Conservation (phyloP, 2,113 vertebrate genomes). For the Psophia crepitans region DNA sequence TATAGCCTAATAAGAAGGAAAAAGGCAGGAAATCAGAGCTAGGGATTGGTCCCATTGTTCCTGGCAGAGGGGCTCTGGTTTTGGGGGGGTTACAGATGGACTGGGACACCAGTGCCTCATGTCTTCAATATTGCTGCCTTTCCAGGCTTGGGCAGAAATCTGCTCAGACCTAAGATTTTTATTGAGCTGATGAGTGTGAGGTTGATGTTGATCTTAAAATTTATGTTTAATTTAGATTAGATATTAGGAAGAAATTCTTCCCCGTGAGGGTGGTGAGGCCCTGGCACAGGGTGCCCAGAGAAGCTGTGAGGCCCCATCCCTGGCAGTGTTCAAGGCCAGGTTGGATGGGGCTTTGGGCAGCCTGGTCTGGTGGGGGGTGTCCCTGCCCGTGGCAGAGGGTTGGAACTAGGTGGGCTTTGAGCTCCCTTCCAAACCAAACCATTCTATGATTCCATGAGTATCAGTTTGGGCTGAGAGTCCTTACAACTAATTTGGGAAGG, state of each 20-base stretch:
- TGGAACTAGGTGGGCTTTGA: too few relatives aligned
- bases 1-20: background rate
- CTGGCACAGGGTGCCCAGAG: too few relatives aligned
- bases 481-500: background rate
- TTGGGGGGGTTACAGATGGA: background rate
- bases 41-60: background rate
- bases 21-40: background rate
- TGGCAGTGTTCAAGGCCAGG: too few relatives aligned
- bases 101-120: background rate
- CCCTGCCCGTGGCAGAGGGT: too few relatives aligned
- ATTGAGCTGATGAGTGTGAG: background rate
- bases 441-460: background rate
- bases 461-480: background rate
- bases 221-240: background rate
- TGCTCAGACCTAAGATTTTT: background rate
- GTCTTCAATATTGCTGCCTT: background rate
- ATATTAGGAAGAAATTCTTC: too few relatives aligned
- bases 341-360: too few relatives aligned
- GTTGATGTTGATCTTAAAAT: background rate
- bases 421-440: too few relatives aligned
- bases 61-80: rapidly evolving
- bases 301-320: too few relatives aligned
- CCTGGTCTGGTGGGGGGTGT: too few relatives aligned
- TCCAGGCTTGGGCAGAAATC: background rate
- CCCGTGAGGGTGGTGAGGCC: too few relatives aligned